Evolutionary conservation across 2,113 vertebrate species (phyloP).

Genomic region (Propithecus coquereli): DNA sequence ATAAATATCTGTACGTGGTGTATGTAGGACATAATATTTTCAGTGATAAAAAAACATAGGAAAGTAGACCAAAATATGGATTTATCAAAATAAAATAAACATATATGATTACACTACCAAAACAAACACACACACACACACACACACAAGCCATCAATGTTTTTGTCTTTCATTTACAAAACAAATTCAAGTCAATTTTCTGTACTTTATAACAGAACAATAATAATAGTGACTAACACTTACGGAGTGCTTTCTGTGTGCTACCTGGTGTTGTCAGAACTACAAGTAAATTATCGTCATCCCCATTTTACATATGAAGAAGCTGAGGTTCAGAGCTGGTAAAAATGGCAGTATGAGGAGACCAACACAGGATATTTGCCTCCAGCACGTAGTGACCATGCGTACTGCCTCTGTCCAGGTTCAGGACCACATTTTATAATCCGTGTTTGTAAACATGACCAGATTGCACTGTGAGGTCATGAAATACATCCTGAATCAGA

Average conservation of each 20-base stretch:
- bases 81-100: neutral
- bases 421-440: neutral
- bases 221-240: neutral
- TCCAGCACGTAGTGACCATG: too few species aligned
- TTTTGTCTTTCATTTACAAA: neutral
- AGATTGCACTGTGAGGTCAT: neutral
- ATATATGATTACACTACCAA: too few species aligned
- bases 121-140: neutral
- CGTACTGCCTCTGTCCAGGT: neutral
- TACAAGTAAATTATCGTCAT: neutral
- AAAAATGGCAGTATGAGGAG: too few species aligned
- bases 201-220: neutral
- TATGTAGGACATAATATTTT: neutral
- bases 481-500: neutral
- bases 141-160: neutral
- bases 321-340: neutral
- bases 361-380: neutral
- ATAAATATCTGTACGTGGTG: neutral
- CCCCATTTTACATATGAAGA: neutral
- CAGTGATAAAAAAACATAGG: neutral
- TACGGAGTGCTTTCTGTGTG: rapidly evolving
- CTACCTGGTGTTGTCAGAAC: too few species aligned
- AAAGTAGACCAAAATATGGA: neutral
- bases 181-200: neutral
- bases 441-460: neutral